Base-by-base conservation (phyloP, 1,140 invertebrate species). In the Drosophila repleta region DNA sequence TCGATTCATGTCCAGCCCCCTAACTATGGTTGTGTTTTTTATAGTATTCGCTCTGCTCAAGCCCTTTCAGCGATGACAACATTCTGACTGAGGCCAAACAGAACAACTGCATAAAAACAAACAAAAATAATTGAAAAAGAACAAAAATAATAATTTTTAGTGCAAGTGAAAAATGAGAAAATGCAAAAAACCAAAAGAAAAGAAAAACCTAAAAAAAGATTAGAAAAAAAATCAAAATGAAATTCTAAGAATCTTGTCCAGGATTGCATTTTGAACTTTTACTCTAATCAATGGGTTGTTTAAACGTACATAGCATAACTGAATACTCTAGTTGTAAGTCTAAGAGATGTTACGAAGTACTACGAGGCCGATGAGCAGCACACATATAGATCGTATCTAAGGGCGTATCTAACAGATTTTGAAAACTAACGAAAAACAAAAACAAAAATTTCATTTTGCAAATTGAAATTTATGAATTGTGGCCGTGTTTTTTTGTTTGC, bases 271-370 rank as follows among this genome's bases (percentile, higher is more conserved):
- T 88, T 88, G 73, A 68, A 88, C 79, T 89, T 88, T 88, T 89
- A 88, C 79, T 88, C 83, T 88, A 88, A 88, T 89, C 83, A 35
- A 88, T 89, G 84, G 83, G 83, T 88, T 88, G 83, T 88, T 88
- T 79, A 88, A 87, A 64, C 66, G 82, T 87, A 88, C 72, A 83
- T 87, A 83, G 83, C 69, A 88, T 87, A 83, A 88, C 73, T 69
- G 62, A 87, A 74, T 87, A 88, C 24, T 35, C 32, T 87, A 83
- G 60, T 56, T 58, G 62, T 87, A 87, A 76, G 72, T 60, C 45
- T 45, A 74, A 74, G 39, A 55, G 29, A 66, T 68, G 73, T 79
- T 29, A 45, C 35, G 32, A 60, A 29, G 56, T n/a, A 17, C 39
- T 43, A 17, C 17, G 24, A 29, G 45, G 53, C 8, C 49, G 24